Evolutionary conservation across 2,888 invertebrate species (phyloP).

Genomic region (Cyaniris semiargus): DNA sequence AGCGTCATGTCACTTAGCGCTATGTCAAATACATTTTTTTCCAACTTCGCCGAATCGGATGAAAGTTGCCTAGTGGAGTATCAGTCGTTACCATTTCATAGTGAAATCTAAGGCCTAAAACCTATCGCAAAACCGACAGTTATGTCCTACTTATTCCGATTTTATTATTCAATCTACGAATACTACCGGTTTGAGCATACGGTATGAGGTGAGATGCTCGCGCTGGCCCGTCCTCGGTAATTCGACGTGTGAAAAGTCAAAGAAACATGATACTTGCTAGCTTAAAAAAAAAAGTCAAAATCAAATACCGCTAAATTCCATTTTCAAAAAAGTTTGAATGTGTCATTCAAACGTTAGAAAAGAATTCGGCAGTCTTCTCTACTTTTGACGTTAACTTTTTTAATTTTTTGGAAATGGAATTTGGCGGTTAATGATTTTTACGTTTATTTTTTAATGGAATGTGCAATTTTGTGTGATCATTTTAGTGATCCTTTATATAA

Average conservation of each 20-base stretch:
- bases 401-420: no score
- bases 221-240: neutral
- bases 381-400: no score
- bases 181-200: constrained; percentile 17
- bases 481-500: neutral
- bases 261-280: neutral
- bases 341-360: no score
- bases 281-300: neutral
- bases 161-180: constrained; percentile 24
- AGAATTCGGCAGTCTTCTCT: no score
- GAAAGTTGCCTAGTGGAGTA: neutral
- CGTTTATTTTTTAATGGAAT: no score
- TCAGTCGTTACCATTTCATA: constrained; percentile 2
- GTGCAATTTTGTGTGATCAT: no score
- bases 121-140: constrained; percentile 19
- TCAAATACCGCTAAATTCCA: neutral
- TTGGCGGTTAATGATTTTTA: no score
- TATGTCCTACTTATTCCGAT: constrained; percentile 22
- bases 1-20: no score
- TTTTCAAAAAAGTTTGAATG: neutral
- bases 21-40: no score
- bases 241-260: constrained; percentile 3
- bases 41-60: neutral
- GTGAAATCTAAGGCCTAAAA: constrained; percentile 3
- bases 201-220: neutral